Percentiles rank a stretch among this genome's conserved stretches.
Evolutionary conservation across 2,888 invertebrate genomes (phyloP).

Genomic region (Papilio demoleus): DNA sequence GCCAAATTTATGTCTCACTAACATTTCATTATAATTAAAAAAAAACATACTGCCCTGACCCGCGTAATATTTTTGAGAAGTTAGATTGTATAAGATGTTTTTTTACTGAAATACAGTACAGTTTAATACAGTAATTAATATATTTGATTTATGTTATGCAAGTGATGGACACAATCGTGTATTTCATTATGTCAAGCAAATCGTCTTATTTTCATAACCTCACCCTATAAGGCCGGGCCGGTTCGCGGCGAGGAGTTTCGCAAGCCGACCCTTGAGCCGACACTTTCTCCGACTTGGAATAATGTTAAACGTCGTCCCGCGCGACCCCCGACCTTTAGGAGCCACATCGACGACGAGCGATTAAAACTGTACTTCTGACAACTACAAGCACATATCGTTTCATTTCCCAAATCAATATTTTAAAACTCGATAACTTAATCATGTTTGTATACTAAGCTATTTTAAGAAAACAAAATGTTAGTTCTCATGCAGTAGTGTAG

Average conservation of each 20-base stretch:
- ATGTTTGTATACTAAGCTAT: too few relatives aligned
- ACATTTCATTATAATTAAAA: background rate
- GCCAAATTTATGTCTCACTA: too few relatives aligned
- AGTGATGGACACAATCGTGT: conserved; percentile 28
- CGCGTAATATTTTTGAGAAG: background rate
- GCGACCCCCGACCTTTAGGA: conserved; percentile 42
- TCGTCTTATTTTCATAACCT: conserved; percentile 51
- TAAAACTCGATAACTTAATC: too few relatives aligned
- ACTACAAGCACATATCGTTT: background rate
- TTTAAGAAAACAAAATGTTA: too few relatives aligned
- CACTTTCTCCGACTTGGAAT: conserved; percentile 72
- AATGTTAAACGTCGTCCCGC: conserved; percentile 59
- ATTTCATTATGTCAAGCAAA: conserved; percentile 47
- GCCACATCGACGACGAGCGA: conserved; percentile 36
- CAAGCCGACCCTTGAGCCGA: conserved; percentile 70
- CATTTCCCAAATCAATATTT: conserved; percentile 5
- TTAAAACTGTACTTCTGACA: conserved; percentile 34
- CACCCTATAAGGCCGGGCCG: conserved; percentile 57
- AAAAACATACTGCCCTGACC: too few relatives aligned
- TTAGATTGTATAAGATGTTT: background rate
- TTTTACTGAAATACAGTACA: background rate
- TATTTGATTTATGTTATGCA: conserved; percentile 18
- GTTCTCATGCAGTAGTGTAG: too few relatives aligned
- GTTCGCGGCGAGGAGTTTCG: conserved; percentile 59
- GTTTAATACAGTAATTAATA: background rate